A percentile compares a stretch with the other conserved stretches of the same genome.
Conservation (phyloP, 2,888 invertebrate species). For the Poecilus cupreus region DNA sequence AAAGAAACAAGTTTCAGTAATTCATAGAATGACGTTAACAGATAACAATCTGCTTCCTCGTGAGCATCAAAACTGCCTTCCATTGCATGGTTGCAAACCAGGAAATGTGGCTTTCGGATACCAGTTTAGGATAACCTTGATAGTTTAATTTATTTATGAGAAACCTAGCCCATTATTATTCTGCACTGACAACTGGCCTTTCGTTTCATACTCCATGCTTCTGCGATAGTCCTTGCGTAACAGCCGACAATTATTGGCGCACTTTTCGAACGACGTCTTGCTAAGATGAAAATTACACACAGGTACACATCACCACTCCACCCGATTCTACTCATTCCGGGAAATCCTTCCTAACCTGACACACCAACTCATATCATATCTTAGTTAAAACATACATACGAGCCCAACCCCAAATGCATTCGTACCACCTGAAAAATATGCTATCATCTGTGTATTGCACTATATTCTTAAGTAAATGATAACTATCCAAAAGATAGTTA, state of each 20-base stretch:
- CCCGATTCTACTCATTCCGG: too few species aligned
- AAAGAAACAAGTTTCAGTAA: slow-evolving; percentile 37
- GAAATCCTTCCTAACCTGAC: too few species aligned
- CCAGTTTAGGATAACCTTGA: slow-evolving; percentile 71
- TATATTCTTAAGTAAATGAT: too few species aligned
- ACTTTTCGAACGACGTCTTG: slow-evolving; percentile 45
- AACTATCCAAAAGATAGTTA: too few species aligned
- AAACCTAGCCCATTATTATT: slow-evolving; percentile 70
- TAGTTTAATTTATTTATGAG: slow-evolving; percentile 70
- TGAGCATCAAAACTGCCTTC: slow-evolving; percentile 62
- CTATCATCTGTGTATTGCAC: too few species aligned
- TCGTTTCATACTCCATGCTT: slow-evolving; percentile 62
- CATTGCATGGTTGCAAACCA: slow-evolving; percentile 65
- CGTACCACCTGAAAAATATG: too few species aligned
- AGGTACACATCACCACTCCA: too few species aligned
- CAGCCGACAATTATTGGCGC: slow-evolving; percentile 60
- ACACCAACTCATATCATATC: too few species aligned
- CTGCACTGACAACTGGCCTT: slow-evolving; percentile 69
- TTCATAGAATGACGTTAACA: slow-evolving; percentile 29
- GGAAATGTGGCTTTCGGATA: slow-evolving; percentile 67
- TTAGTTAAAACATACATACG: too few species aligned
- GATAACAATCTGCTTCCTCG: slow-evolving; percentile 44
- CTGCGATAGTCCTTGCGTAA: slow-evolving; percentile 60
- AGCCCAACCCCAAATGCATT: too few species aligned
- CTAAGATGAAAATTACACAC: neutral